Percentiles rank a stretch among this genome's conserved stretches.
phyloP scores from a whole-genome alignment of 2,113 vertebrate genomes.

The Toxostoma redivivum region DNA sequence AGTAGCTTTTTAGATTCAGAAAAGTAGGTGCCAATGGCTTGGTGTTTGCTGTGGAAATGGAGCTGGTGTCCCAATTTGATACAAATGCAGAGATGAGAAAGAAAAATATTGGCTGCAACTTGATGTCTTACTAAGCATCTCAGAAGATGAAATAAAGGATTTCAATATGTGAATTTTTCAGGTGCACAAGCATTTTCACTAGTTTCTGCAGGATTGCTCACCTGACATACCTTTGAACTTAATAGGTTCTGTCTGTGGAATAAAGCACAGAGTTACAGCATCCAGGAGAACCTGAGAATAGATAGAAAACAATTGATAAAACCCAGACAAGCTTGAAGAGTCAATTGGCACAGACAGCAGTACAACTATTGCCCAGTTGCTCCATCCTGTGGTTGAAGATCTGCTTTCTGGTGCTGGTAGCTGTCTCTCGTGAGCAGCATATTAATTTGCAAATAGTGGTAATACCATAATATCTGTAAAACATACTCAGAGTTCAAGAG shows the following conservation, averaged over 20 bases:
- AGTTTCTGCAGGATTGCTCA: neutral
- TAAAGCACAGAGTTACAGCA: neutral
- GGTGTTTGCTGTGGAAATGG: neutral
- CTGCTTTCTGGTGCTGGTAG: neutral
- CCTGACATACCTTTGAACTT: neutral
- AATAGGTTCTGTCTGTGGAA: neutral
- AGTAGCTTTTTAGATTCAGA: neutral
- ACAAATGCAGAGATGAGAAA: neutral
- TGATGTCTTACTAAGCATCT: neutral
- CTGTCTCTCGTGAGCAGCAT: neutral
- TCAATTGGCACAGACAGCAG: neutral
- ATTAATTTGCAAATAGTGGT: neutral
- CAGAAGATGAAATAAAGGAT: neutral
- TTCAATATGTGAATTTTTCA: neutral
- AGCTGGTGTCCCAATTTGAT: neutral
- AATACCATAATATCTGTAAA: neutral
- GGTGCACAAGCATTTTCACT: neutral
- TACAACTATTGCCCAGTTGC: neutral
- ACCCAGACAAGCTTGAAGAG: neutral
- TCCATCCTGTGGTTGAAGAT: neutral
- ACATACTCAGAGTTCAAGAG: neutral
- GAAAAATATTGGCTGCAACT: neutral
- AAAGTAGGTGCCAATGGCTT: neutral
- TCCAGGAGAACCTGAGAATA: neutral
- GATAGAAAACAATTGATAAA: neutral